Base-by-base conservation (phyloP, 1,140 invertebrate species). In the Epicauta chinensis region DNA sequence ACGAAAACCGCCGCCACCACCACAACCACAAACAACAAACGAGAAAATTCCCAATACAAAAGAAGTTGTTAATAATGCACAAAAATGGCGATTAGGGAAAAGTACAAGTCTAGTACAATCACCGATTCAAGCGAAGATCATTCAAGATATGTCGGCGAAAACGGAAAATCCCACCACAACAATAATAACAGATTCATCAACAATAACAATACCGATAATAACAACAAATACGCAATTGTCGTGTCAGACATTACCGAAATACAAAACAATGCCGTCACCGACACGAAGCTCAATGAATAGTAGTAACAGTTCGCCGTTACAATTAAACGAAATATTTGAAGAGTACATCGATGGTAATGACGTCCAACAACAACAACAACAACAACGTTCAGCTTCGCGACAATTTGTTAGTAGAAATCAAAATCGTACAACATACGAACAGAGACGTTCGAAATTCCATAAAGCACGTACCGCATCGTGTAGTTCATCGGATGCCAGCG, bases 401-500 rank as follows among this genome's bases (percentile, higher is more conserved):
- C 67, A 67, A 13, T 60, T 70, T 39, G 60, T 69, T 9, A 60
- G 51, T 58, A 38, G 62, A 53, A 72, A 62, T 60, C 59, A 69
- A 58, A 46, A 62, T 50, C 61, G 60, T 62, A 66, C 53, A 65
- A 68, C 60, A 3, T 82, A 81, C 62, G 80, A 81, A 67, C 80
- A 86, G 61, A 74, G 84, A 16, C 76, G 82, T 12, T 79, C 77
- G 47, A 86, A 85, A 65, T 82, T 86, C 52, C 81, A 85, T 50
- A 87, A 88, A 64, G 80, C 83, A 4, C 76, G 90, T 12, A 90
- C 89, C 4, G 86, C 90, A 1, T 91, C 88, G 4, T 92, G 91
- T 64, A 90, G 88, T 58, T 89, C 89, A 41, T 93, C 91, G 0
- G 90, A 93, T 66, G 87, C 91, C 3, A 92, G 89, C 39, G 91